Percentiles rank a stretch among this genome's conserved stretches.
Evolutionary conservation across 2,888 invertebrate genomes (phyloP).

Genomic region (Diplolepis rosae): DNA sequence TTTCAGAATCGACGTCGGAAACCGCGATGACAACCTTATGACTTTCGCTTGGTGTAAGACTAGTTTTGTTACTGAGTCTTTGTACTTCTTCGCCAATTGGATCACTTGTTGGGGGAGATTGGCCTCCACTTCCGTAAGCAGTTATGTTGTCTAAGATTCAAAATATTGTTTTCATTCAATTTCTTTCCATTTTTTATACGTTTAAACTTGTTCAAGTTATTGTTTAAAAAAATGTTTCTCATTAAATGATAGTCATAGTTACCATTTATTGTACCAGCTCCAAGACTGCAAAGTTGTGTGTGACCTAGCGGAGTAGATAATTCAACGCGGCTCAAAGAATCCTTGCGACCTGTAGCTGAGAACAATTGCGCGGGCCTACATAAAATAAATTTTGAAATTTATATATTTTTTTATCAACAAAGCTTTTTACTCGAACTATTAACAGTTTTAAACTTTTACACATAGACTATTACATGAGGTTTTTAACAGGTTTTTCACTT

Average conservation of each 20-base stretch:
- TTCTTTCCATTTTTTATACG: background rate
- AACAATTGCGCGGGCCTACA: constrained; percentile 74
- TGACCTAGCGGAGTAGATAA: constrained; percentile 68
- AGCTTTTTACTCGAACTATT: background rate
- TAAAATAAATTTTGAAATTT: constrained; percentile 22
- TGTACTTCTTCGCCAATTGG: constrained; percentile 60
- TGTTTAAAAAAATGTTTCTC: background rate
- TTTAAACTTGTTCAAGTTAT: background rate
- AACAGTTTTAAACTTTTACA: background rate
- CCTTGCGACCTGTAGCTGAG: constrained; percentile 65
- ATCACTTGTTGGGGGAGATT: constrained; percentile 65
- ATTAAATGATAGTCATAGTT: constrained; percentile 23
- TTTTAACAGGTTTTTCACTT: too few species aligned
- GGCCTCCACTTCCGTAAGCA: constrained; percentile 68
- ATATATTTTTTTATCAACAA: background rate
- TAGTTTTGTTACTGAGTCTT: constrained; percentile 65
- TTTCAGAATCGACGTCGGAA: constrained; percentile 70
- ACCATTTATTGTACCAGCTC: constrained; percentile 67
- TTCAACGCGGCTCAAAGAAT: constrained; percentile 65
- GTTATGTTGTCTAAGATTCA: constrained; percentile 62
- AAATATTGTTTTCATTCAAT: background rate
- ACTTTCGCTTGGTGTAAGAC: constrained; percentile 65
- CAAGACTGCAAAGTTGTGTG: constrained; percentile 72
- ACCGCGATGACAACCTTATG: constrained; percentile 74
- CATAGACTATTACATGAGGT: too few species aligned